Evolutionary conservation across 2,888 invertebrate genomes (phyloP).

Genomic region (Stegana nigrithorax): DNA sequence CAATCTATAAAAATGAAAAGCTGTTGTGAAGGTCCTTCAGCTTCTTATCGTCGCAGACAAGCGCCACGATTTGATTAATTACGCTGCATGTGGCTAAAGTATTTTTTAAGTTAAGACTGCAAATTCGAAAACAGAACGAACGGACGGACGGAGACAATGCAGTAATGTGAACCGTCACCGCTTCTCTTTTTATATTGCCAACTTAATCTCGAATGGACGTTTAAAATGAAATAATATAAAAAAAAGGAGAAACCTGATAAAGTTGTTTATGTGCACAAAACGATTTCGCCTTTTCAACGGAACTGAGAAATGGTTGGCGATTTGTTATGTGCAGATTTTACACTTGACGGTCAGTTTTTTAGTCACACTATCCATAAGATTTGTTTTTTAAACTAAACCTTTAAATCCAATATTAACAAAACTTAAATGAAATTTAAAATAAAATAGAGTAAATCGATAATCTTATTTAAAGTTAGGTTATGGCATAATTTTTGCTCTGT

Average conservation of each 20-base stretch:
- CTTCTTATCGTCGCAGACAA: no score
- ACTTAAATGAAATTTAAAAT: no score
- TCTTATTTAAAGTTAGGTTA: no score
- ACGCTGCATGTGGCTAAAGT: slow-evolving; percentile 9
- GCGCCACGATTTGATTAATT: slow-evolving; percentile 47
- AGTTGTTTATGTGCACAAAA: slow-evolving; percentile 55
- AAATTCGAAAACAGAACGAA: slow-evolving; percentile 11
- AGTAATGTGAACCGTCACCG: no score
- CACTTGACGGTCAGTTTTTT: no score
- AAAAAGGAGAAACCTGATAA: slow-evolving; percentile 51
- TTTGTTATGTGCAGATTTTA: slow-evolving; percentile 20
- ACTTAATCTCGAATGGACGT: slow-evolving; percentile 47
- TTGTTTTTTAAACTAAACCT: no score
- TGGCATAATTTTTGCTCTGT: no score
- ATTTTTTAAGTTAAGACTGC: neutral
- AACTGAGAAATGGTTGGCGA: neutral
- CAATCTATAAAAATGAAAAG: slow-evolving; percentile 24
- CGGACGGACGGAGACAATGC: no score
- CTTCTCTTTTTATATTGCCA: slow-evolving; percentile 56
- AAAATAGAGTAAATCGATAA: no score
- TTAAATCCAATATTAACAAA: no score
- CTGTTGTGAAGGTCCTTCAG: slow-evolving; percentile 22
- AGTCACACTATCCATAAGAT: no score
- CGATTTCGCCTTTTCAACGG: slow-evolving; percentile 46
- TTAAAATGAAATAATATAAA: no score